These are phyloP conservation scores for Zygaena filipendulae DNA, from an alignment of 2,888 invertebrate species.

Conservation along the genomic window DNA sequence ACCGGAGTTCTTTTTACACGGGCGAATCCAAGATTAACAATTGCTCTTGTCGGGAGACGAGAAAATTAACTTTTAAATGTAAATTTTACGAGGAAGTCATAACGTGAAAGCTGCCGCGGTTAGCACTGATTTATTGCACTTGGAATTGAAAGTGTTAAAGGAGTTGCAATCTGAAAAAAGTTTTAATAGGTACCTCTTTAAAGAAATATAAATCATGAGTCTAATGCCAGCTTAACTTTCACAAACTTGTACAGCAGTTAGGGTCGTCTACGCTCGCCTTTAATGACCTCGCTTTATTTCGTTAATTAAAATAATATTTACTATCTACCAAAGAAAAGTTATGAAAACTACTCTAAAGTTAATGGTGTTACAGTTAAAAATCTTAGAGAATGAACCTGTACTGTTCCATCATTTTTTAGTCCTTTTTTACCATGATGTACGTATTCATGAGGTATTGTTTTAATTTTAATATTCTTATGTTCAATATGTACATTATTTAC, in stretches of 20 bases:
- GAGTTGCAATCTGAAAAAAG: slow-evolving; percentile 66
- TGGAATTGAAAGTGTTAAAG: slow-evolving; percentile 66
- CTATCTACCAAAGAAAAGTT: too few relatives aligned
- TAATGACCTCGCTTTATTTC: slow-evolving; percentile 47
- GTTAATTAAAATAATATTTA: slow-evolving; percentile 22
- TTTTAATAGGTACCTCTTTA: slow-evolving; percentile 67
- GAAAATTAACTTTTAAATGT: slow-evolving; percentile 68
- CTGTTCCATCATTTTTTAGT: too few relatives aligned
- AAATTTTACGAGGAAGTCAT: slow-evolving; percentile 67
- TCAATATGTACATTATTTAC: too few relatives aligned
- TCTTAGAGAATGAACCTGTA: too few relatives aligned
- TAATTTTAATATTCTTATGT: too few relatives aligned
- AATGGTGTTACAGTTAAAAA: too few relatives aligned
- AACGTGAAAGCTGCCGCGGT: slow-evolving; percentile 65
- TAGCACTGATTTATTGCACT: slow-evolving; percentile 62
- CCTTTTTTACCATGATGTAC: too few relatives aligned
- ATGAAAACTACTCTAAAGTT: too few relatives aligned
- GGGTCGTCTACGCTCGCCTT: slow-evolving; percentile 48
- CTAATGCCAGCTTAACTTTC: slow-evolving; percentile 46
- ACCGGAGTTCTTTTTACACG: too few relatives aligned
- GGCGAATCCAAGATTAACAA: slow-evolving; percentile 59
- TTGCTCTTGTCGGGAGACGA: slow-evolving; percentile 49
- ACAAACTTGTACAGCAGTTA: slow-evolving; percentile 50
- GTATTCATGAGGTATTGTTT: too few relatives aligned
- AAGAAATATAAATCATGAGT: slow-evolving; percentile 63